Base-by-base conservation (phyloP, 1,140 invertebrate genomes). In the Solenopsis invicta region DNA sequence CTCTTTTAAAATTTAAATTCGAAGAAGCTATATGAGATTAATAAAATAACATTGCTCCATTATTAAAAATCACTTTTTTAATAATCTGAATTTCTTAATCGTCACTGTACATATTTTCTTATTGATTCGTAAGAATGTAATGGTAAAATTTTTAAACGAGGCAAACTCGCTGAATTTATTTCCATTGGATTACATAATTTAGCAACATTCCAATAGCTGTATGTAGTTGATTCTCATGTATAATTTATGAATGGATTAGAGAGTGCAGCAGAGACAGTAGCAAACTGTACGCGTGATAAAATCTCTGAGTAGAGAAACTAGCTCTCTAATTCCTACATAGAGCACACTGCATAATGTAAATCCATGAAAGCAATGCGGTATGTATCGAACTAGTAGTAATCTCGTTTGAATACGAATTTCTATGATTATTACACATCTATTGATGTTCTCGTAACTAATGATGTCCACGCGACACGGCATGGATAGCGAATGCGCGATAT, bases 211-310 rank as follows among this genome's bases (percentile, higher is more conserved):
- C 9, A 41, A 8, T 41, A 66, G 12, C 24, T 52, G 45, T 13
- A 21, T 66, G 41, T 77, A 41, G 41, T 13, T 24, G 18, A 80
- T 52, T 52, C 59, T 64, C 48, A 24, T 52, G 76, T 64, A 50
- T 64, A 80, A 80, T n/a, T 80, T 21, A 67, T 41, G 61, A 6
- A 41, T 21, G 77, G n/a, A 80, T 67, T 54, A 80, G n/a, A 37
- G 59, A 62, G 56, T 59, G 34, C 34, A 54, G 13, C 12, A 41
- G 41, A 45, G 16, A 62, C 21, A 24, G 34, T n/a, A 45, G 59
- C 56, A 50, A 61, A 62, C 13, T 45, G 61, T 50, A 67, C 1
- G 5, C 48, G 8, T 80, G 77, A 54, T 69, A 37, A 67, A 69
- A 69, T 80, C 48, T 12, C n/a, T 45, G 45, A 18, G 4, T 56